Evolutionary conservation across 2,888 invertebrate species (phyloP).

Genomic region (Rosalia funebris): DNA sequence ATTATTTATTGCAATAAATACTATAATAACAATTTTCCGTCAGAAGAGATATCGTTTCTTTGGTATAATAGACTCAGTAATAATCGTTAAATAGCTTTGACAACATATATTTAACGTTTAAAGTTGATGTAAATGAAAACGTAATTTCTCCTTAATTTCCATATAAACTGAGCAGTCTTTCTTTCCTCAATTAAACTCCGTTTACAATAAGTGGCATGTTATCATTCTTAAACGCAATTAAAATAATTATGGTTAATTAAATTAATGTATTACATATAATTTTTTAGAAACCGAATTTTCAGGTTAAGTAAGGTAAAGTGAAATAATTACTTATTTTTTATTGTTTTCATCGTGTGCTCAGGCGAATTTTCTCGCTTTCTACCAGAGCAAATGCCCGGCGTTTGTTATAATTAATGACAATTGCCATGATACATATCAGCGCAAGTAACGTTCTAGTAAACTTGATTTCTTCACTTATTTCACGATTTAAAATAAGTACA

Average conservation of each 20-base stretch:
- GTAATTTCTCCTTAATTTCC: neutral
- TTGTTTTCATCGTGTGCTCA: neutral
- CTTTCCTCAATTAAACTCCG: neutral
- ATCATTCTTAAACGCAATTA: neutral
- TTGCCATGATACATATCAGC: neutral
- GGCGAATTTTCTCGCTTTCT: neutral
- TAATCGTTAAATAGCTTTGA: neutral
- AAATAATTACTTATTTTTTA: neutral
- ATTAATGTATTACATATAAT: neutral
- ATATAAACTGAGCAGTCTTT: neutral
- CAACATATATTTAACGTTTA: neutral
- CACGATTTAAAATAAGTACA: neutral
- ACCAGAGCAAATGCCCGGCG: neutral
- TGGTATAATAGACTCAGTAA: too few relatives aligned
- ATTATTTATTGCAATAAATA: too few relatives aligned
- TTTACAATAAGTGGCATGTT: neutral
- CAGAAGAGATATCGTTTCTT: too few relatives aligned
- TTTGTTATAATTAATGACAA: neutral
- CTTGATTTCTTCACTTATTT: neutral
- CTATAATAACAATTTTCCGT: too few relatives aligned
- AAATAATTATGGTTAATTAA: neutral
- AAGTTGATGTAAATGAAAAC: too few relatives aligned
- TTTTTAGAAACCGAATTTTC: neutral
- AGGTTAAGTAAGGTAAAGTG: neutral
- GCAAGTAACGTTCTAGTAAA: neutral